Conservation (phyloP, 2,113 vertebrate genomes). For the Leucopsar rothschildi region DNA sequence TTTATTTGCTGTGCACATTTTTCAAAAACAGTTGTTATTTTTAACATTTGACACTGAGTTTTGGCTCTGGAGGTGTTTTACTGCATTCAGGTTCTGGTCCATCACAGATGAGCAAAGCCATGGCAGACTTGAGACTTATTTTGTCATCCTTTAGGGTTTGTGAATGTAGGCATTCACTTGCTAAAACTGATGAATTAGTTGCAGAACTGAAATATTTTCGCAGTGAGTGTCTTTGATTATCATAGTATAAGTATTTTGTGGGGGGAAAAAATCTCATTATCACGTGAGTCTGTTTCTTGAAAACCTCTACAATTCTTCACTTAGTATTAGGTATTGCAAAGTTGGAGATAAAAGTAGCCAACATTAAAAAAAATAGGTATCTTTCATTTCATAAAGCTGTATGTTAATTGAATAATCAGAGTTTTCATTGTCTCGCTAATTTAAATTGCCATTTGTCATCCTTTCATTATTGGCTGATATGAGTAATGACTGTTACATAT, state of each 20-base stretch:
- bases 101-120: background rate
- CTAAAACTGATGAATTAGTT: background rate
- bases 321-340: background rate
- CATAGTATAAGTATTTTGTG: background rate
- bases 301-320: background rate
- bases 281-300: background rate
- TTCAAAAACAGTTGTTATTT: background rate
- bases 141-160: background rate
- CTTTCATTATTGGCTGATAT: background rate
- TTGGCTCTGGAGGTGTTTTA: background rate
- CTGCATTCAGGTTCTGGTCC: background rate
- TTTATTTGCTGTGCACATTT: background rate
- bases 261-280: background rate
- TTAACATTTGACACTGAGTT: background rate
- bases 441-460: background rate
- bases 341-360: background rate
- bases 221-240: background rate
- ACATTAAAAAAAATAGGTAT: background rate
- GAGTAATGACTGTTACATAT: background rate
- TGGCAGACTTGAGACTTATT: background rate
- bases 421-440: background rate
- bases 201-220: background rate
- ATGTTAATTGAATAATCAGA: slow-evolving; percentile 1
- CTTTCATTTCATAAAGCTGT: background rate
- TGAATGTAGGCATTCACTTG: background rate